Evolutionary conservation across 37 sponge, comb jelly and placozoan species (phyloP).

Genomic region (Eunapius fragilis): DNA sequence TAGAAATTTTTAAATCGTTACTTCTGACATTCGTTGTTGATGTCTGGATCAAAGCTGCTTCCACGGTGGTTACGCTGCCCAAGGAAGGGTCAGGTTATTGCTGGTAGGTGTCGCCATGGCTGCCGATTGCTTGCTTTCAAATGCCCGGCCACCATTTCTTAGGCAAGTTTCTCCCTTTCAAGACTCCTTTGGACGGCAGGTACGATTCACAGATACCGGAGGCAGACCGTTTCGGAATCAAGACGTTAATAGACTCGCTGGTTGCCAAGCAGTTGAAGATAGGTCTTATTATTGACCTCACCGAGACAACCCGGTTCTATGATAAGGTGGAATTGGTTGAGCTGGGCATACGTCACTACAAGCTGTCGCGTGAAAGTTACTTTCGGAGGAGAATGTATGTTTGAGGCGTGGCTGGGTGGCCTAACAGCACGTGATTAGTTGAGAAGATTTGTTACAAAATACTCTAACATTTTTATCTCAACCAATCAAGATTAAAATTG

Average conservation of each 20-base stretch:
- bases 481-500: too few relatives aligned
- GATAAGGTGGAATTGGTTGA: constrained; percentile 69
- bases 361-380: constrained; percentile 94
- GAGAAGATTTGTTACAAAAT: too few relatives aligned
- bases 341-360: constrained; percentile 69
- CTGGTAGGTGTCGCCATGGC: constrained; percentile 37
- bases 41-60: constrained; percentile 37
- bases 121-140: neutral
- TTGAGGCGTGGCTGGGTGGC: too few relatives aligned
- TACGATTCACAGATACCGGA: constrained; percentile 77
- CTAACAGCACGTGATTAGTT: too few relatives aligned
- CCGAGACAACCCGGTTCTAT: constrained; percentile 96
- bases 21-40: neutral
- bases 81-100: constrained; percentile 88
- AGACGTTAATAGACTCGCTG: constrained; percentile 64
- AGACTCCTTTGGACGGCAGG: constrained; percentile 81
- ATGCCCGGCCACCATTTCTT: neutral
- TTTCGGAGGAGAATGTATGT: neutral
- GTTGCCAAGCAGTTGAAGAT: constrained; percentile 28
- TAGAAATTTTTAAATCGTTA: neutral
- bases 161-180: constrained; percentile 95
- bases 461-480: too few relatives aligned
- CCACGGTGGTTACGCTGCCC: constrained; percentile 96
- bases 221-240: constrained; percentile 52
- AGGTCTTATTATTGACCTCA: constrained; percentile 95